Conservation (phyloP, 1,140 invertebrate species). For the Sycobia sp. region DNA sequence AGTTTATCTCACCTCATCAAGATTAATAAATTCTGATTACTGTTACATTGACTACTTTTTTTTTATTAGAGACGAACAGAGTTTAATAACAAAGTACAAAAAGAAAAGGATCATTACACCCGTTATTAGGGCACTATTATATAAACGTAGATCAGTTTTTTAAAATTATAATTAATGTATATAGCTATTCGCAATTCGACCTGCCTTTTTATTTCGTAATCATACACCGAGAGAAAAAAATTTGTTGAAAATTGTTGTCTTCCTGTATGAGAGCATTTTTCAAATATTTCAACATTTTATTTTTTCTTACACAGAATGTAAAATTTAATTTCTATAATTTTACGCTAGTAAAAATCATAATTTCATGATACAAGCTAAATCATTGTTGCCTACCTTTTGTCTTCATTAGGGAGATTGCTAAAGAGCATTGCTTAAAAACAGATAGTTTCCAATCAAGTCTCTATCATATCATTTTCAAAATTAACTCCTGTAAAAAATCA, state of each 20-base stretch:
- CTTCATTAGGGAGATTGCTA: neutral
- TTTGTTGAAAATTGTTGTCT: neutral
- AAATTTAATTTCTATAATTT: too few species aligned
- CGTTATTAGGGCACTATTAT: slow-evolving; percentile 24
- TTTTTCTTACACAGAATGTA: too few species aligned
- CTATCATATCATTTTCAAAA: neutral
- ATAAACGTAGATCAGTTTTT: slow-evolving; percentile 26
- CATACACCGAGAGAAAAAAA: slow-evolving; percentile 34
- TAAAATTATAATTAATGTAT: slow-evolving; percentile 13
- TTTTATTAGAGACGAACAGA: slow-evolving; percentile 27
- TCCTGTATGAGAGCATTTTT: too few species aligned
- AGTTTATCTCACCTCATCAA: neutral
- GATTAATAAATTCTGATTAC: slow-evolving; percentile 23
- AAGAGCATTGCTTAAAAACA: neutral
- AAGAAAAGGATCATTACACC: slow-evolving; percentile 36
- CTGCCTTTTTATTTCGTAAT: slow-evolving; percentile 15
- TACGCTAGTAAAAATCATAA: too few species aligned
- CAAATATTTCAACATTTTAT: too few species aligned
- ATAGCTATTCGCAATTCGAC: slow-evolving; percentile 27
- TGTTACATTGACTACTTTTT: slow-evolving; percentile 27
- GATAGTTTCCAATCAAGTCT: neutral
- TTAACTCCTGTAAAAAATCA: neutral
- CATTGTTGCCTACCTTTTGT: neutral
- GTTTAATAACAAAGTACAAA: slow-evolving; percentile 37
- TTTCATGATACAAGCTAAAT: too few species aligned